These are phyloP conservation scores for Lota lota DNA, from an alignment of 2,113 vertebrate genomes.

Conservation along the genomic window DNA sequence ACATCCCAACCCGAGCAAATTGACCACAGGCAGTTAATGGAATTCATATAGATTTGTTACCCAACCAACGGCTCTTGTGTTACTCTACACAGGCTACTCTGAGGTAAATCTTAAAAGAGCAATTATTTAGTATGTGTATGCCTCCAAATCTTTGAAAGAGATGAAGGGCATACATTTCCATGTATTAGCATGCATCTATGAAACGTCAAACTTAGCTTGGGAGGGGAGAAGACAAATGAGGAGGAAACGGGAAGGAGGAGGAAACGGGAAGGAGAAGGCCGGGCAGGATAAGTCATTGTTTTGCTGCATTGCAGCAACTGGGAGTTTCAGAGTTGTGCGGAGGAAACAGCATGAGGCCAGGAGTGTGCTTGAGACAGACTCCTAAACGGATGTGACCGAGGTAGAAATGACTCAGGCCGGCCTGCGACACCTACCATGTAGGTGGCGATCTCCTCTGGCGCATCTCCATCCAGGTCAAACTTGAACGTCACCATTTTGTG, in stretches of 20 bases:
- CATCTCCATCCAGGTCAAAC: conserved; percentile 95
- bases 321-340: too few species aligned
- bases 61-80: too few species aligned
- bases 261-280: background rate
- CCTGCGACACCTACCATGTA: conserved; percentile 84
- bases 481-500: conserved; percentile 99
- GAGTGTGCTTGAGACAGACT: background rate
- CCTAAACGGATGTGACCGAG: conserved; percentile 1
- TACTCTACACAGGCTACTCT: too few species aligned
- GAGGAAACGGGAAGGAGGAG: conserved; percentile 3
- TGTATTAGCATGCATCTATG: too few species aligned
- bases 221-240: conserved; percentile 10
- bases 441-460: conserved; percentile 93
- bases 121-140: too few species aligned
- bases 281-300: background rate
- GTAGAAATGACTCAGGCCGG: background rate
- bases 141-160: too few species aligned
- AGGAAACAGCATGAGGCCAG: too few species aligned
- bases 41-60: too few species aligned
- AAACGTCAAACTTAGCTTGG: background rate
- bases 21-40: too few species aligned
- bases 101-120: too few species aligned
- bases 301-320: conserved; percentile 57
- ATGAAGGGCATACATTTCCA: too few species aligned
- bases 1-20: too few species aligned